These are phyloP conservation scores for Nannobrachium achirus DNA, from an alignment of 2,113 vertebrate genomes.

Conservation along the genomic window DNA sequence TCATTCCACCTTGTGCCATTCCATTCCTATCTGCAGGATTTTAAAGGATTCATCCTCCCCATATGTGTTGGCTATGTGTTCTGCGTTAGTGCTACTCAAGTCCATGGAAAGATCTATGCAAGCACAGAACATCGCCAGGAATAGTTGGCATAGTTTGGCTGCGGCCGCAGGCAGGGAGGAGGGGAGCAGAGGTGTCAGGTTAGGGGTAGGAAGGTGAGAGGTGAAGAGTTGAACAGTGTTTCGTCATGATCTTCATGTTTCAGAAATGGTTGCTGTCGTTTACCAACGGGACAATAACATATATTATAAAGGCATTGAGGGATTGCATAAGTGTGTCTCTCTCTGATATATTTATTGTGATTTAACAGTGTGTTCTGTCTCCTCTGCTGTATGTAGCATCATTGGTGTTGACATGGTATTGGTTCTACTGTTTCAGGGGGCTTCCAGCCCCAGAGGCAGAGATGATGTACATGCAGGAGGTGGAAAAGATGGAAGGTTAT, in stretches of 20 bases:
- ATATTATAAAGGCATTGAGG: neutral
- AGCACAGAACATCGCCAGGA: neutral
- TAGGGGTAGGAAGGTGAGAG: neutral
- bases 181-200: neutral
- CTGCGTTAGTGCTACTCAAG: neutral
- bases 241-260: neutral
- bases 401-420: neutral
- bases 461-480: slow-evolving; percentile 96
- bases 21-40: slow-evolving; percentile 7
- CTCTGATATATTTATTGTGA: neutral
- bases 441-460: slow-evolving; percentile 92
- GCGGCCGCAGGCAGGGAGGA: neutral
- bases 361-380: neutral
- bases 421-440: slow-evolving; percentile 77
- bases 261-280: neutral
- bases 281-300: neutral
- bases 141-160: slow-evolving; percentile 12
- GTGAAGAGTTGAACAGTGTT: neutral
- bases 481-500: slow-evolving; percentile 95
- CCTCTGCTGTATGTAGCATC: neutral
- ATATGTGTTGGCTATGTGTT: neutral
- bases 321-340: neutral
- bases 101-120: slow-evolving; percentile 3
- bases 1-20: neutral
- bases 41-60: slow-evolving; percentile 2